Evolutionary conservation across 2,113 vertebrate genomes (phyloP), one percentile per base, ranked within the genome.

Genomic region (Sialia sialis): DNA sequence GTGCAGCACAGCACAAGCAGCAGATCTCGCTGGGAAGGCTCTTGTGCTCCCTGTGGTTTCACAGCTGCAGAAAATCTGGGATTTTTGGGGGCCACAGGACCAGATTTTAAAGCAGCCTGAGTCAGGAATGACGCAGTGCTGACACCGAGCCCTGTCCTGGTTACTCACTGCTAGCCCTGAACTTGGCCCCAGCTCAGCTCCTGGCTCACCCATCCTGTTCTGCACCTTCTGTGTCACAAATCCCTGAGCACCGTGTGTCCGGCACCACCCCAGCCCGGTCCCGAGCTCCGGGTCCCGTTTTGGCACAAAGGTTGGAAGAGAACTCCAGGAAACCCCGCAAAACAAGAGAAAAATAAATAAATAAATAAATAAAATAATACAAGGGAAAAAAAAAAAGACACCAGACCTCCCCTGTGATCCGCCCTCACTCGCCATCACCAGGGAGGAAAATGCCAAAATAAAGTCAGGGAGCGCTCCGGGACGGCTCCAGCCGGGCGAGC

Each of bases 381-480:
- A 26, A 56, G 1, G n/a, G 21, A 5, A 22, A 46, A 39, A 1
- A 16, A n/a, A 30, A 36, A 62, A 1, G 26, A 11, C 6, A 22
- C 14, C 64, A 34, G 34, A 15, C 17, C 13, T 72, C 43, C 29
- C 19, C 8, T 17, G 22, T 7, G 17, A 48, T 11, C 16, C 43
- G 21, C 10, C n/a, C 76, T 75, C 15, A 32, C 29, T 34, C 59
- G 27, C 44, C 74, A 54, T 22, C 72, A 15, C 8, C 41, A 13
- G 16, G 7, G 11, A 32, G 29, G n/a, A 48, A 49, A 54, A 36
- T 48, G 6, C 17, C 58, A 2, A 11, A 44, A 12, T 2, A 10
- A 26, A 49, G 20, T 0, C 32, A 1, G 73, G 30, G 39, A 34
- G 22, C 22, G 1, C 59, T 13, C 1, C 1, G 34, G 39, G 73